Evolutionary conservation across 1,140 invertebrate genomes (phyloP).

Genomic region (Lepidurus apus): DNA sequence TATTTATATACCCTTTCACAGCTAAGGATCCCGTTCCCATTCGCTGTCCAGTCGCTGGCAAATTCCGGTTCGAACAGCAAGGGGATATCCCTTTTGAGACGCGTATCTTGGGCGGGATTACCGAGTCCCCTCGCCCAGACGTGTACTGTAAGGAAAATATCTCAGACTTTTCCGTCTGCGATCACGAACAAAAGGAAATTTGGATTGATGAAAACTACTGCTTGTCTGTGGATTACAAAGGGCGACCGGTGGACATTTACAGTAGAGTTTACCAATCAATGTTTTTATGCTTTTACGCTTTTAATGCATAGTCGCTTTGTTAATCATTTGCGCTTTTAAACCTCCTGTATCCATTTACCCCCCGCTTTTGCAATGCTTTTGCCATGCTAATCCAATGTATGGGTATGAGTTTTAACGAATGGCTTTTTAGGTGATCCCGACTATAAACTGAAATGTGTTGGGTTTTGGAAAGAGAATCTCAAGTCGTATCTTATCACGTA

Average conservation of each 20-base stretch:
- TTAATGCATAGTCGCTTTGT: constrained; percentile 25
- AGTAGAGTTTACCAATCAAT: constrained; percentile 48
- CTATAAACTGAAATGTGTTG: constrained; percentile 94
- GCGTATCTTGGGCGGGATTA: constrained; percentile 88
- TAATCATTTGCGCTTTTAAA: background rate
- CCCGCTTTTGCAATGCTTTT: constrained; percentile 7
- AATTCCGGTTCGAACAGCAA: constrained; percentile 85
- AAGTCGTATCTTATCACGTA: constrained; percentile 95
- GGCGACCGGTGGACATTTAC: constrained; percentile 87
- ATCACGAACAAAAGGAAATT: constrained; percentile 87
- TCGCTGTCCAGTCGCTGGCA: constrained; percentile 90
- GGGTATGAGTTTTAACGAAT: background rate
- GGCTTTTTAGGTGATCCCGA: constrained; percentile 76
- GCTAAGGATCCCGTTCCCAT: constrained; percentile 87
- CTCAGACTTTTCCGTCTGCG: constrained; percentile 89
- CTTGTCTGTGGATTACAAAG: constrained; percentile 88
- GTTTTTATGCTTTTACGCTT: constrained; percentile 23
- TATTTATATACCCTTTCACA: constrained; percentile 44
- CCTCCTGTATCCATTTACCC: background rate
- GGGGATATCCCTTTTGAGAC: constrained; percentile 85
- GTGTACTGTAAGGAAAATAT: constrained; percentile 89
- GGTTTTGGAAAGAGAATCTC: constrained; percentile 96
- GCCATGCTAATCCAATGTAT: background rate
- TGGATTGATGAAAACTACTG: constrained; percentile 92
- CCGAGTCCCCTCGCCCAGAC: constrained; percentile 82